Conservation (phyloP, 2,888 invertebrate genomes). For the Archips crataeganus region DNA sequence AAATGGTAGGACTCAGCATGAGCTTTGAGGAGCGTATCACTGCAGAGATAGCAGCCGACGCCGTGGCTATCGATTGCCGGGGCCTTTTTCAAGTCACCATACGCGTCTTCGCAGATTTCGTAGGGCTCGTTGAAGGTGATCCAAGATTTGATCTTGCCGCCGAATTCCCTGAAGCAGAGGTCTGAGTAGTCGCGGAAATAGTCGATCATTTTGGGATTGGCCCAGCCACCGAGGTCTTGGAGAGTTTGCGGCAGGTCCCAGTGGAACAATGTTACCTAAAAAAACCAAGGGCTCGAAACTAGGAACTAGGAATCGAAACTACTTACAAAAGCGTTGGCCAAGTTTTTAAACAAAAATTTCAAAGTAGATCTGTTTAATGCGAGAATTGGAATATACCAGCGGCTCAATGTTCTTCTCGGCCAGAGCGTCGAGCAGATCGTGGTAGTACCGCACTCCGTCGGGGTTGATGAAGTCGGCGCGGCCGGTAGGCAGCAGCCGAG, state of each 20-base stretch:
- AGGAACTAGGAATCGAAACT: too few species aligned
- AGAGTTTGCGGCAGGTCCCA: constrained; percentile 88
- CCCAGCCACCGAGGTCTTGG: constrained; percentile 85
- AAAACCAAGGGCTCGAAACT: too few species aligned
- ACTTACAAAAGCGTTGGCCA: too few species aligned
- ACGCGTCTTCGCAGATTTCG: constrained; percentile 82
- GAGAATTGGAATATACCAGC: constrained; percentile 62
- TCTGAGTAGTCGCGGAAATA: constrained; percentile 86
- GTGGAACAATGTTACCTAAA: constrained; percentile 88
- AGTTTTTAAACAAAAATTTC: too few species aligned
- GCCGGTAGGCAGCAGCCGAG: constrained; percentile 87
- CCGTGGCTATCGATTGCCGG: constrained; percentile 85
- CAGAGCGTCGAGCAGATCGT: constrained; percentile 87
- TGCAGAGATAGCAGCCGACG: constrained; percentile 87
- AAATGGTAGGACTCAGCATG: constrained; percentile 89
- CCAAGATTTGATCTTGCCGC: constrained; percentile 87
- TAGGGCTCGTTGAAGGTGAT: constrained; percentile 90
- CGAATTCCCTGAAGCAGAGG: constrained; percentile 83
- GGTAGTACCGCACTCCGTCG: constrained; percentile 88
- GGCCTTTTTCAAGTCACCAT: constrained; percentile 82
- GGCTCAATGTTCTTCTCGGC: constrained; percentile 87
- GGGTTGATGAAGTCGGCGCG: constrained; percentile 83
- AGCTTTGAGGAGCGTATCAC: constrained; percentile 87
- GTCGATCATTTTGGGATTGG: constrained; percentile 82
- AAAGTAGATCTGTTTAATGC: too few species aligned